These are phyloP conservation scores for Erythrolamprus reginae DNA, from an alignment of 2,113 vertebrate genomes.

Conservation along the genomic window DNA sequence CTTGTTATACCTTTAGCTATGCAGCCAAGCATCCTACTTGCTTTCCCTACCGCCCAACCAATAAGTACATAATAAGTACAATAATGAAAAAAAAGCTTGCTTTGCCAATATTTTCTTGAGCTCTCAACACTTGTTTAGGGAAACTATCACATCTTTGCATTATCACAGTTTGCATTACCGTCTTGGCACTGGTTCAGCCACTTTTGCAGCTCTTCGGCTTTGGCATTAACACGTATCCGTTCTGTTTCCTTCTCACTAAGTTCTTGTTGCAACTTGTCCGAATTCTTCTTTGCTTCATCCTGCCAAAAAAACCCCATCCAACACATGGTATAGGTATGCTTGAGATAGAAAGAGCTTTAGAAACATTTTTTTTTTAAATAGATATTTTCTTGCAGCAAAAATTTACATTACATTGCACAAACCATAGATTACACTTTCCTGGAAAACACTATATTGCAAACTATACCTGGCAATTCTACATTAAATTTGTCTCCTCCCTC, in stretches of 20 bases:
- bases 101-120: rapidly evolving
- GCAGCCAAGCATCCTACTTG: too few relatives aligned
- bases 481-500: background rate
- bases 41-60: too few relatives aligned
- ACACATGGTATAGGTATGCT: background rate
- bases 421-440: background rate
- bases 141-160: background rate
- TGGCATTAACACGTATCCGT: conserved; percentile 32
- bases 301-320: conserved; percentile 18
- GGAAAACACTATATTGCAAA: background rate
- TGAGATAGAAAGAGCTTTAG: background rate
- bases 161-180: conserved; percentile 4
- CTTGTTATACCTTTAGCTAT: too few relatives aligned
- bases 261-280: conserved; percentile 48
- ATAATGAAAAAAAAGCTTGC: background rate
- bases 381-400: background rate
- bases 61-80: background rate
- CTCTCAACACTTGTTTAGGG: background rate
- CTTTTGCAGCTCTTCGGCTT: conserved; percentile 52
- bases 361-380: background rate
- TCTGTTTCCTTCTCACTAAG: conserved; percentile 47
- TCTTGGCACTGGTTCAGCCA: conserved; percentile 47
- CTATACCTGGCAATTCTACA: background rate
- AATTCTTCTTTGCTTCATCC: conserved; percentile 56
- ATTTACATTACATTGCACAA: background rate